Base-by-base conservation (phyloP, 30 jellyfish, hydroid and myxozoan genomes). In the Chrysaora quinquecirrha region DNA sequence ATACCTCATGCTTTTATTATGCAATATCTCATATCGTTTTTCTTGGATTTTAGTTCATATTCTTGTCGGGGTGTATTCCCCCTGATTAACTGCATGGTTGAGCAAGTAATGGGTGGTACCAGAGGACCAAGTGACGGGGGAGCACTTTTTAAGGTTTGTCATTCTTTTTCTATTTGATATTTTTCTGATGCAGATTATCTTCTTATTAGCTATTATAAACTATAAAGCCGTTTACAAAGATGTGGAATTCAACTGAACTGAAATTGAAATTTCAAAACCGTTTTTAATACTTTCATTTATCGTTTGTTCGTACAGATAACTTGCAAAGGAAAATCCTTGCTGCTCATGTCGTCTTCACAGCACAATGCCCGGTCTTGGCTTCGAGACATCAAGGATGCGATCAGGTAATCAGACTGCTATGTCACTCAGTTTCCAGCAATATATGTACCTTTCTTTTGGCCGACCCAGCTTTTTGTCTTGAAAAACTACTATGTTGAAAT, bases 41-140 rank as follows among this genome's bases (percentile, higher is more conserved):
- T 31, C 48, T 76, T 47, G 19, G 14, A 29, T 46, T 54, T 31
- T 61, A 90, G 97, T 54, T 49, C 91, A 0, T 90, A 38, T 72
- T 38, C 75, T 11, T 90, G 96, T 43, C 90, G 97, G 2, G 96
- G 90, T 9, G 87, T 85, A 19, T 84, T 78, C 43, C 96, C 94
- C 10, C 69, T 90, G 79, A 87, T 76, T 48, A 87, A 90, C 71
- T 90, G 96, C 56, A 38, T 90, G 35, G 64, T 90, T 30, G 97
- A 90, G 38, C 96, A 84, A 73, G 94, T 90, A 1, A 67, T 90
- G 96, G 97, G 97, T 34, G 86, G 86, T 0, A 82, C 86, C 1
- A 71, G 86, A 1, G 90, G 89, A 27, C 87, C 87, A 12, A 22
- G 74, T n/a, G 88, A 68, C 21, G 96, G 96, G 2, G 89, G 86